These are phyloP conservation scores for Prionailurus bengalensis DNA, from an alignment of 2,113 vertebrate species.

Conservation along the genomic window DNA sequence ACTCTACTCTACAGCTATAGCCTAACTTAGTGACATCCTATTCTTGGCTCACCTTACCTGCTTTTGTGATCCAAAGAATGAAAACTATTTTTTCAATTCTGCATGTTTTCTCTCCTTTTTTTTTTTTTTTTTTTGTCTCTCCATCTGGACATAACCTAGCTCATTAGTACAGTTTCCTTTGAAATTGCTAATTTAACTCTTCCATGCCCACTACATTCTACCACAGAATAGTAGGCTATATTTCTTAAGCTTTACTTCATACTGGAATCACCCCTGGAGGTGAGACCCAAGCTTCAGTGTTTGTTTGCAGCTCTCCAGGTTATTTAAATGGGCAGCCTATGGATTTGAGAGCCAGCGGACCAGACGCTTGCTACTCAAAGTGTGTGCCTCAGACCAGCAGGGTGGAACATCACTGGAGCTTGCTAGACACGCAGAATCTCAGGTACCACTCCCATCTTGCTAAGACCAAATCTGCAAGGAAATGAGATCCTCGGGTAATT, in stretches of 20 bases:
- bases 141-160: neutral
- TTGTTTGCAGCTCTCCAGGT: neutral
- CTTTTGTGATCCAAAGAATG: neutral
- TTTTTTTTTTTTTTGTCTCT: neutral
- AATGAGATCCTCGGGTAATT: neutral
- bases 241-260: neutral
- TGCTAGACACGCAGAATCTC: neutral
- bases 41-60: neutral
- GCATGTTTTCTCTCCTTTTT: neutral
- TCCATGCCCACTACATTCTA: neutral
- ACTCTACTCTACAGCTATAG: neutral
- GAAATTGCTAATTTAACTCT: neutral
- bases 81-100: neutral
- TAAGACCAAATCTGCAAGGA: neutral
- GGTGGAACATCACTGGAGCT: neutral
- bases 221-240: neutral
- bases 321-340: neutral
- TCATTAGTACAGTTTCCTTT: neutral
- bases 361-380: neutral
- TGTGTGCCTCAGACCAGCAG: neutral
- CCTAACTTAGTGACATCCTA: neutral
- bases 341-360: neutral
- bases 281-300: neutral
- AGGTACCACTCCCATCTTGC: fast-evolving
- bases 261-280: neutral